A percentile compares a stretch with the other conserved stretches of the same genome.
phyloP scores from a whole-genome alignment of 2,797 vertebrate species.

The Anguilla anguilla region DNA sequence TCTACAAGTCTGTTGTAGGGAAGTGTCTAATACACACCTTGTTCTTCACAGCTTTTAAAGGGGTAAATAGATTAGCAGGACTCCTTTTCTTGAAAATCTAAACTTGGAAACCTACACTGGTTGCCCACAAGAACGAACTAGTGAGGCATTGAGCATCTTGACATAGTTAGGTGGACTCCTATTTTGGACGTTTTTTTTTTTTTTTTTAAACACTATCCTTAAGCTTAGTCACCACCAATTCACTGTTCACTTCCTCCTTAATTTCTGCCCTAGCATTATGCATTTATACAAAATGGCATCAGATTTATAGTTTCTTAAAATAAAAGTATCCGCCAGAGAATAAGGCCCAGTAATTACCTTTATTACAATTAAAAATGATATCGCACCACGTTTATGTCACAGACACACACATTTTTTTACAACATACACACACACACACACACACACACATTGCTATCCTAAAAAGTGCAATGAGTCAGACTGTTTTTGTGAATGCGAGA shows the following conservation, averaged over 20 bases:
- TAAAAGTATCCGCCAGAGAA: neutral
- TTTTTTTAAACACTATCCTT: neutral
- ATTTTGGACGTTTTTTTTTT: conserved; percentile 58
- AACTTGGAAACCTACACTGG: conserved; percentile 55
- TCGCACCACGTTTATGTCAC: neutral
- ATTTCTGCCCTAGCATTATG: neutral
- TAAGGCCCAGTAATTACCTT: neutral
- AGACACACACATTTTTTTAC: neutral
- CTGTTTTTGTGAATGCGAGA: neutral
- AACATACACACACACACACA: conserved; percentile 16
- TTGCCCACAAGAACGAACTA: conserved; percentile 71
- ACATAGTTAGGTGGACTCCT: conserved; percentile 70
- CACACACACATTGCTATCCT: neutral
- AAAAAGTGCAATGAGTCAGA: neutral
- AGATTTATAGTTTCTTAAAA: neutral
- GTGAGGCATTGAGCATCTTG: conserved; percentile 72
- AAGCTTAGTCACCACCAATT: neutral
- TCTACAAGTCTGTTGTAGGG: conserved; percentile 30
- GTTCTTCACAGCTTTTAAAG: conserved; percentile 21
- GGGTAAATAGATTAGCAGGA: neutral
- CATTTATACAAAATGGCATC: neutral
- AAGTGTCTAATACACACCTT: conserved; percentile 12
- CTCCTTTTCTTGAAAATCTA: neutral
- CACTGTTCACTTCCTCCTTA: neutral
- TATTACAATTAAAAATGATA: neutral